Evolutionary conservation across 2,888 invertebrate genomes (phyloP).

Genomic region (Pseudococcus jackbeardsleyi): DNA sequence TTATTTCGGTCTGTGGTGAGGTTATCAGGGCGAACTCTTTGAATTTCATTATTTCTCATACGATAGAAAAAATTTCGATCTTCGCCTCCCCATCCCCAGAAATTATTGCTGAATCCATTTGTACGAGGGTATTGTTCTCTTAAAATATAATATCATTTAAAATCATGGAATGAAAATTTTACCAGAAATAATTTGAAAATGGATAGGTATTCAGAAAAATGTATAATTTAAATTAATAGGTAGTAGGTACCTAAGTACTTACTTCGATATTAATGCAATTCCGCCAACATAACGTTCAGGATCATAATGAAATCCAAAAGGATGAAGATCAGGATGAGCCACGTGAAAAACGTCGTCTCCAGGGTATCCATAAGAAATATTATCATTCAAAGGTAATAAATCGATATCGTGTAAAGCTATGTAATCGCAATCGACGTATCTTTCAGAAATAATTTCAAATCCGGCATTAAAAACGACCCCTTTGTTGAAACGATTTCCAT

Average conservation of each 20-base stretch:
- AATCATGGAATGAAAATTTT: too few species aligned
- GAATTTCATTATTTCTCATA: constrained; percentile 84
- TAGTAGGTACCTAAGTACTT: too few species aligned
- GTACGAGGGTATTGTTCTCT: constrained; percentile 32
- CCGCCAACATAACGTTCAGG: constrained; percentile 98
- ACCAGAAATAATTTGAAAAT: too few species aligned
- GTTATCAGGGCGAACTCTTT: constrained; percentile 81
- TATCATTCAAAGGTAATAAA: constrained; percentile 88
- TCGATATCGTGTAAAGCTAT: constrained; percentile 99
- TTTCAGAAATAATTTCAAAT: constrained; percentile 78
- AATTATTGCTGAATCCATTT: constrained; percentile 96
- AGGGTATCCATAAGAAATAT: constrained; percentile 77
- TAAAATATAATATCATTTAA: too few species aligned
- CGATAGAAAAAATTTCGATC: constrained; percentile 98
- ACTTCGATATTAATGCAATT: constrained; percentile 87
- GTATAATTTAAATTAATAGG: too few species aligned
- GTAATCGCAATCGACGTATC: constrained; percentile 82
- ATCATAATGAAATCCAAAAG: constrained; percentile 84
- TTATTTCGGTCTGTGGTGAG: constrained; percentile 85
- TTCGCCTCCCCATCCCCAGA: constrained; percentile 99
- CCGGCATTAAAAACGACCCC: constrained; percentile 97
- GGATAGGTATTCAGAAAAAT: too few species aligned
- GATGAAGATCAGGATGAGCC: constrained; percentile 94
- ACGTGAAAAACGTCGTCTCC: constrained; percentile 85
- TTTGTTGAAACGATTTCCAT: constrained; percentile 91